Percentiles rank a stretch among this genome's conserved stretches.
These are phyloP conservation scores for Polypedilum pembai DNA, from an alignment of 1,140 invertebrate species.

Conservation along the genomic window DNA sequence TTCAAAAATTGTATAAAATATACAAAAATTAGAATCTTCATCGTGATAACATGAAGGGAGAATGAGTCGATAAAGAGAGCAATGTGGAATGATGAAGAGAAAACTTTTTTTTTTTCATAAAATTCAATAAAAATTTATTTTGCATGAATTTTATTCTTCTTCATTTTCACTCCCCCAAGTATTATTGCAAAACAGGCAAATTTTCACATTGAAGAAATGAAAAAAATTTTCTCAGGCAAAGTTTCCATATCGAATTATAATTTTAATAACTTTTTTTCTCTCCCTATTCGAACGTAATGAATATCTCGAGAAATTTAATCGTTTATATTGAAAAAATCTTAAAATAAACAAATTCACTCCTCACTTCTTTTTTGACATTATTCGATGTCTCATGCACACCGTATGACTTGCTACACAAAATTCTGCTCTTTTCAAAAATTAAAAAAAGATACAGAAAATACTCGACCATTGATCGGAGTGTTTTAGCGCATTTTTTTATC, in stretches of 20 bases:
- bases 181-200: not conserved
- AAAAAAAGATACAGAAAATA: no score
- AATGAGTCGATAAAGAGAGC: not conserved
- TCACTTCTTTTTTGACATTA: not conserved
- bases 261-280: not conserved
- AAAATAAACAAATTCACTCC: conserved; percentile 22
- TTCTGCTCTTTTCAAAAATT: no score
- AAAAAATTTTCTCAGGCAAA: not conserved
- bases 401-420: no score
- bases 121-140: conserved; percentile 28
- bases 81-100: no score
- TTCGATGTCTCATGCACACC: not conserved
- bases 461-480: no score
- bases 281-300: conserved; percentile 19
- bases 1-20: conserved; percentile 16
- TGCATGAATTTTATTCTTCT: not conserved
- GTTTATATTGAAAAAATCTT: not conserved
- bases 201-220: not conserved
- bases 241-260: conserved; percentile 21
- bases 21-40: not conserved
- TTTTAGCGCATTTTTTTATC: no score
- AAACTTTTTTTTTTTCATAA: not conserved
- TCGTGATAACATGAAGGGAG: not conserved
- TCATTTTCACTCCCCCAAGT: not conserved
- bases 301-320: conserved; percentile 23